Evolutionary conservation across 2,113 vertebrate genomes (phyloP).

Genomic region (Antechinus flavipes): DNA sequence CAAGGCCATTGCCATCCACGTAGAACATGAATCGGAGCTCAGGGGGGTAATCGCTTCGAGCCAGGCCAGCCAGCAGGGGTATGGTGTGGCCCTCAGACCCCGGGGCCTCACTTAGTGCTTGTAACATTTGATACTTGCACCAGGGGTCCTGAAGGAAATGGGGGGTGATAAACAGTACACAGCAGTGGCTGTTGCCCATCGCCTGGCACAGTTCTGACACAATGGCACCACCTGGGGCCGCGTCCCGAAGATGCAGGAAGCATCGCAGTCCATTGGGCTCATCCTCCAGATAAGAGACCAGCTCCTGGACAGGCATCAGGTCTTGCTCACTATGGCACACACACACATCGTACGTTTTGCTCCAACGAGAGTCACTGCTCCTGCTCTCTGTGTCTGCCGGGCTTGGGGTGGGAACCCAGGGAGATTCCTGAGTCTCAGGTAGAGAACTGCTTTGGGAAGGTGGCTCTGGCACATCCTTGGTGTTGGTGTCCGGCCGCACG

Average conservation of each 20-base stretch:
- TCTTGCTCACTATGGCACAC: constrained; percentile 91
- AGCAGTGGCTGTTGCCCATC: constrained; percentile 88
- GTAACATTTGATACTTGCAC: constrained; percentile 94
- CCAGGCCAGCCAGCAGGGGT: constrained; percentile 86
- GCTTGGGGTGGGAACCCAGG: accelerated
- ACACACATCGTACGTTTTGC: constrained; percentile 87
- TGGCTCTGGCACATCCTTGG: background rate
- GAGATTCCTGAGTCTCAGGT: accelerated
- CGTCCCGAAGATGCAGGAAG: constrained; percentile 89
- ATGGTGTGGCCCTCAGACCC: constrained; percentile 89
- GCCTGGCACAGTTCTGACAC: constrained; percentile 89
- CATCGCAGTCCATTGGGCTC: constrained; percentile 86
- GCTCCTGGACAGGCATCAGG: constrained; percentile 80
- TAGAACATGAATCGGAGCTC: constrained; percentile 90
- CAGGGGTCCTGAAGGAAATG: constrained; percentile 89
- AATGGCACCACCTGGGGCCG: constrained; percentile 82
- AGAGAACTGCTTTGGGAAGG: background rate
- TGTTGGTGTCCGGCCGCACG: background rate
- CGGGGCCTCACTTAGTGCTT: constrained; percentile 87
- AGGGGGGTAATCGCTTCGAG: constrained; percentile 85
- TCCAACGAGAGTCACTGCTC: constrained; percentile 81
- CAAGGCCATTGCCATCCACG: constrained; percentile 81
- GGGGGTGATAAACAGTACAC: constrained; percentile 89
- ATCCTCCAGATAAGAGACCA: constrained; percentile 89
- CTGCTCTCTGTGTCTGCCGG: accelerated